Conservation (phyloP, 1,140 invertebrate species). For the Lasioglossum albipes region DNA sequence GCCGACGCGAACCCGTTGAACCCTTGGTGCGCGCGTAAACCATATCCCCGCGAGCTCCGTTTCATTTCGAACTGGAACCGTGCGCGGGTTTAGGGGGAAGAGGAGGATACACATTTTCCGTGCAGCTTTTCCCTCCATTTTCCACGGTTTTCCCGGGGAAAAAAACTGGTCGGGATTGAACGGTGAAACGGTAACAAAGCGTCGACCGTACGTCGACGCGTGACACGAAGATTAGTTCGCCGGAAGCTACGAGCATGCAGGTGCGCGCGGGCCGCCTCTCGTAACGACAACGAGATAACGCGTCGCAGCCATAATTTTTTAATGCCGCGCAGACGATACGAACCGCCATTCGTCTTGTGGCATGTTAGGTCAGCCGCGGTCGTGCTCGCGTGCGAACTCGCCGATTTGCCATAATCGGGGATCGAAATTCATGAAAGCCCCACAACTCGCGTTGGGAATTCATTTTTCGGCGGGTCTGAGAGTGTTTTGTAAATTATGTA, state of each 20-base stretch:
- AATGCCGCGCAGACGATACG: conserved; percentile 24
- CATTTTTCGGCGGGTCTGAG: no score
- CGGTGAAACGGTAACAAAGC: conserved; percentile 1
- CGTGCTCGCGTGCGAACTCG: conserved; percentile 20
- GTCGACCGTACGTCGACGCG: conserved; percentile 12
- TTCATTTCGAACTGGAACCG: no score
- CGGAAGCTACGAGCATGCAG: conserved; percentile 26
- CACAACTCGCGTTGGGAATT: no score
- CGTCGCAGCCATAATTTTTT: conserved; percentile 31
- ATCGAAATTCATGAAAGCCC: no score
- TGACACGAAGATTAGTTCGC: conserved; percentile 14
- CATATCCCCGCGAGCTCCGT: no score
- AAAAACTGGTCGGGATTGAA: background rate
- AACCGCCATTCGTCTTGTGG: conserved; percentile 30
- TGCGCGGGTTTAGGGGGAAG: no score
- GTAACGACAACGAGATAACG: conserved; percentile 31
- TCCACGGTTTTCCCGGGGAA: no score
- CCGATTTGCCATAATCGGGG: background rate
- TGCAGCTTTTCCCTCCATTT: no score
- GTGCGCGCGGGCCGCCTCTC: background rate
- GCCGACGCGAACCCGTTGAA: no score
- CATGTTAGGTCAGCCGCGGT: conserved; percentile 14
- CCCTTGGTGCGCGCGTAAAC: no score
- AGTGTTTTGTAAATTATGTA: no score
- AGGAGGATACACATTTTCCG: no score